Evolutionary conservation across 2,113 vertebrate genomes (phyloP), one percentile per base, ranked within the genome.

Genomic region (Pangasianodon gigas): DNA sequence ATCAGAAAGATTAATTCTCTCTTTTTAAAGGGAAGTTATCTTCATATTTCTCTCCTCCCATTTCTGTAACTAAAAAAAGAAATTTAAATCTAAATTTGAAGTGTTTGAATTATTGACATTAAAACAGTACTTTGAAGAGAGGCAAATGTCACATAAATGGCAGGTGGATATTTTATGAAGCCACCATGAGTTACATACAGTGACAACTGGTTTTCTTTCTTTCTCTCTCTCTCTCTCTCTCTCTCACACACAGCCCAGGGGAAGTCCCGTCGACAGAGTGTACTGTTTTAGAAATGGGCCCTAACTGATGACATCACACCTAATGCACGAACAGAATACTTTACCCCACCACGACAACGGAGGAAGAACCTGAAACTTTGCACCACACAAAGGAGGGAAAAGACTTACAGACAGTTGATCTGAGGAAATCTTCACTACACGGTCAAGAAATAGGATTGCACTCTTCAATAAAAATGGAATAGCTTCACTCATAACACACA

Each of bases 241-340:
- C 41, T 85, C 14, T 54, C 14, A 62, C 16, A 41, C 51, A 24
- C 85, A 90, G 89, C 69, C 51, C 75, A 90, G 37, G 89, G 89
- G 85, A 90, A 90, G 41, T 82, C 89, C 75, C 89, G 89, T 52
- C 84, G 89, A 58, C 89, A 90, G 77, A 90, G 89, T 82, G 84
- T 90, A 71, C 58, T 90, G 85, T 90, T 90, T 82, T 90, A 71
- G 86, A 52, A 44, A 46, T 37, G 48, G 65, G 21, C 13, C 32
- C 24, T 29, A 83, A 32, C 62, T 67, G 37, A 85, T 58, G 56
- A 65, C 60, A 56, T 54, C 48, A 29, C 75, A 71, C 84, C 21
- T 77, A 54, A 37, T 65, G 77, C 75, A 86, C 51, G n/a, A 32
- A 86, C 74, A 71, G 41, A 84, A 84, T 56, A 84, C 65, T 19